Conservation (phyloP, 2,113 vertebrate genomes). For the Apistogramma diplotaenia region DNA sequence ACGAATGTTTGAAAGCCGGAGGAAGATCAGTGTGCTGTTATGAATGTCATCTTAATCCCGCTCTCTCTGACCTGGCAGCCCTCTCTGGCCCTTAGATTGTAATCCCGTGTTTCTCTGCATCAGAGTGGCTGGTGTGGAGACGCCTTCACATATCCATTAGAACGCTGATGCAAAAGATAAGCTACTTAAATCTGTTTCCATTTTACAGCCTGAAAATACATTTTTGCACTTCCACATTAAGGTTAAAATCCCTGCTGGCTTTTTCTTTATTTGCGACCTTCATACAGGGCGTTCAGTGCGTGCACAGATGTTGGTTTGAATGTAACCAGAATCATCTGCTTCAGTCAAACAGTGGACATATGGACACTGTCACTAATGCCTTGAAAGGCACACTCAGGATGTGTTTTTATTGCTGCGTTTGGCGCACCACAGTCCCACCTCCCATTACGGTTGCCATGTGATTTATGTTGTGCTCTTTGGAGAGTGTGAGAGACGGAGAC, state of each 20-base stretch:
- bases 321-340: constrained; percentile 23
- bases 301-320: constrained; percentile 42
- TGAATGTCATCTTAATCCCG: background rate
- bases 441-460: constrained; percentile 55
- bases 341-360: constrained; percentile 54
- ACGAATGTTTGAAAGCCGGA: background rate
- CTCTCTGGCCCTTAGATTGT: background rate
- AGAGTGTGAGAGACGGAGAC: constrained; percentile 14
- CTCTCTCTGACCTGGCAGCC: background rate
- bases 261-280: constrained; percentile 32
- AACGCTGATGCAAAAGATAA: background rate
- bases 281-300: constrained; percentile 7
- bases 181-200: background rate
- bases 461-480: constrained; percentile 64
- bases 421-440: constrained; percentile 47
- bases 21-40: background rate
- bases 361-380: constrained; percentile 59
- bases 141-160: background rate
- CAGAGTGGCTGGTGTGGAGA: background rate
- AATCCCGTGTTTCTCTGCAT: background rate
- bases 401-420: constrained; percentile 70
- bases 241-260: background rate
- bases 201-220: background rate
- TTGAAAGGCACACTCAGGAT: constrained; percentile 59
- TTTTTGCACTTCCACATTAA: background rate